Evolutionary conservation across 2,797 vertebrate species (phyloP).

Genomic region (Eulemur coronatus): DNA sequence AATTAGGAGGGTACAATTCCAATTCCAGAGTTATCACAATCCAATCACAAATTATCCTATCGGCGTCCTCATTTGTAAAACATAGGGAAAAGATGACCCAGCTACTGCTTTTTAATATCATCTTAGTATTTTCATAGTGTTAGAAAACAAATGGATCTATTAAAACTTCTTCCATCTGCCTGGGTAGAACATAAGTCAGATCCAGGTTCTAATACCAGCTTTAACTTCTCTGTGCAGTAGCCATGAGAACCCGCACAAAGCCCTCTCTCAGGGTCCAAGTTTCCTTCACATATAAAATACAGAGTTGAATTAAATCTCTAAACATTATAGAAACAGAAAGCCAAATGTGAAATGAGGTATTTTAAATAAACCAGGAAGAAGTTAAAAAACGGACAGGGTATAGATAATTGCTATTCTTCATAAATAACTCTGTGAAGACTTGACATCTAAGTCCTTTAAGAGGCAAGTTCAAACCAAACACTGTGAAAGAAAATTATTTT

Average conservation of each 20-base stretch:
- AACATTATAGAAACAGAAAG: constrained; percentile 21
- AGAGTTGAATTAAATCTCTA: not conserved
- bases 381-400: not conserved
- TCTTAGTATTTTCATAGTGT: not conserved
- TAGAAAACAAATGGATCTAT: not conserved
- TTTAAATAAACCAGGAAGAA: not conserved
- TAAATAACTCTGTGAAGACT: not conserved
- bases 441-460: not conserved
- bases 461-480: not conserved
- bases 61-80: not conserved
- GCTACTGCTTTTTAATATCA: not conserved
- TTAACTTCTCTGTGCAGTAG: not conserved
- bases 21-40: not conserved
- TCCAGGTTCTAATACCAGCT: not conserved
- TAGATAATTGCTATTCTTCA: not conserved
- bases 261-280: not conserved
- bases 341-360: constrained; percentile 1
- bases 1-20: not conserved
- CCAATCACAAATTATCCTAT: not conserved
- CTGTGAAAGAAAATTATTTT: not conserved
- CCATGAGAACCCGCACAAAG: not conserved
- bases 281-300: constrained; percentile 1
- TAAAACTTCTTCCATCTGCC: not conserved
- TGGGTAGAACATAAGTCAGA: not conserved
- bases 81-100: not conserved